These are phyloP conservation scores for Lerema accius DNA, from an alignment of 1,140 invertebrate species.

Conservation along the genomic window DNA sequence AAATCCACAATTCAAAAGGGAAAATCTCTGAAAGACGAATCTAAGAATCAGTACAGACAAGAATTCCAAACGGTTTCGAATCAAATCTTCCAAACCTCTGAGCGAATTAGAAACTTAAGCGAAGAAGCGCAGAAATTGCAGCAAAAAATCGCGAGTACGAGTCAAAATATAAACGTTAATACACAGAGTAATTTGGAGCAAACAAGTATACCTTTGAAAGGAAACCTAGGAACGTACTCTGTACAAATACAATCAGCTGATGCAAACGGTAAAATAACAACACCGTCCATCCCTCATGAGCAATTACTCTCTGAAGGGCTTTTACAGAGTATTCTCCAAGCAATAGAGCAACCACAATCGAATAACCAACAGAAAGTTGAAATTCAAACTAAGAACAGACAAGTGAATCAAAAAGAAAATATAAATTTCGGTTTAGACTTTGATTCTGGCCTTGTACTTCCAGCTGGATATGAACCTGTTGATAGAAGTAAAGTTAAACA, in stretches of 20 bases:
- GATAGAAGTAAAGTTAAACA: slow-evolving; percentile 57
- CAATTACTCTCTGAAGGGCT: slow-evolving; percentile 90
- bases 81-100: slow-evolving; percentile 70
- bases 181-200: slow-evolving; percentile 36
- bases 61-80: slow-evolving; percentile 56
- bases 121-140: slow-evolving; percentile 70
- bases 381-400: slow-evolving; percentile 41
- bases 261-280: slow-evolving; percentile 69
- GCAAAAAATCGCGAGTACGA: slow-evolving; percentile 67
- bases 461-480: slow-evolving; percentile 70
- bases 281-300: slow-evolving; percentile 84
- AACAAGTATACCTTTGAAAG: slow-evolving; percentile 84
- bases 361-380: slow-evolving; percentile 34
- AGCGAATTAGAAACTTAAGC: slow-evolving; percentile 65
- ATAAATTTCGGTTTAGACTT: slow-evolving; percentile 36
- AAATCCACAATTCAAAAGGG: slow-evolving; percentile 58
- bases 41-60: slow-evolving; percentile 57
- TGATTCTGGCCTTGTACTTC: slow-evolving; percentile 53
- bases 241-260: slow-evolving; percentile 88
- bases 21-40: slow-evolving; percentile 58
- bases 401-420: slow-evolving; percentile 34
- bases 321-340: slow-evolving; percentile 88
- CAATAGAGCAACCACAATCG: slow-evolving; percentile 67
- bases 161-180: slow-evolving; percentile 54
- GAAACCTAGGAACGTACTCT: slow-evolving; percentile 86